Evolutionary conservation across 2,113 vertebrate species (phyloP), one percentile per base, ranked within the genome.

Genomic region (Halichoerus grypus): DNA sequence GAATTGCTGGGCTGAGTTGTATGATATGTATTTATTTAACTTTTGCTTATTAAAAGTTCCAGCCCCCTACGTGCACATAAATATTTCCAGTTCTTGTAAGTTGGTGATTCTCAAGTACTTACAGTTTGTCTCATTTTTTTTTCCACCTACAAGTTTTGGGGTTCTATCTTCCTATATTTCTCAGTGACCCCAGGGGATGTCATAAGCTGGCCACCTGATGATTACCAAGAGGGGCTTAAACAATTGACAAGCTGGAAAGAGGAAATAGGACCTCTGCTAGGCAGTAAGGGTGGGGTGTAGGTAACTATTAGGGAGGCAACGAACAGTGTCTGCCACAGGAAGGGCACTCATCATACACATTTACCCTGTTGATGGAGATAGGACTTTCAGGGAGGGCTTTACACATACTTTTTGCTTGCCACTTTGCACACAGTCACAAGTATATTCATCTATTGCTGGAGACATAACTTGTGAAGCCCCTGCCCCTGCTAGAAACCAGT

Each of bases 1-100:
- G 49, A 83, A 67, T 83, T 85, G 16, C 72, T 81, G 63, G 72
- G 46, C 46, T 55, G 65, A 16, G n/a, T 39, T 90, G 3, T n/a
- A 63, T 28, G 16, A 22, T 85, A 28, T 72, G 33, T 7, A 36
- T 72, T 81, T 61, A 72, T 81, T 92, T 88, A 53, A 13, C 42
- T 87, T 63, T 80, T 63, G 26, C 21, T 85, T 80, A 55, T 80
- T 77, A 72, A 94, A 86, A 80, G 53, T 80, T 90, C 53, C n/a
- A 86, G 28, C n/a, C 63, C 63, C 61, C 5, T 42, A 39, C 36
- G 1, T 85, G 55, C 57, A 77, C 51, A 51, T 84, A 77, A 59
- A 36, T 93, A 77, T 88, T 61, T 61, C 24, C 10, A 89, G 49
- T 53, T 84, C 59, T 83, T 71, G 55, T 83, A 57, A 85, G 42